Evolutionary conservation across 1,140 invertebrate genomes (phyloP).

Genomic region (Pachypsylla venusta): DNA sequence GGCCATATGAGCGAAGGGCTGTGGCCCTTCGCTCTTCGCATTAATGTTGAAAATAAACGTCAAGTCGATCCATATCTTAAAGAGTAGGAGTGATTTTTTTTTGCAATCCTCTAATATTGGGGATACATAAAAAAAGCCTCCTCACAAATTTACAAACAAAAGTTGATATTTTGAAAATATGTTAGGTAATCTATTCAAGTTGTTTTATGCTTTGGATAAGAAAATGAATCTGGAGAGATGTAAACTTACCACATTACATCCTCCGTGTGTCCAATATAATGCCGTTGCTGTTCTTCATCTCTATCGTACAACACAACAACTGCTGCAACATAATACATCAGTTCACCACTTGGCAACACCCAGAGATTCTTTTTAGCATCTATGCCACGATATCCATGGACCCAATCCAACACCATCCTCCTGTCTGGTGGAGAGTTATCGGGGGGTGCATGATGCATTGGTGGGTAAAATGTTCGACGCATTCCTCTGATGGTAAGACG

Average conservation of each 20-base stretch:
- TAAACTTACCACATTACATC: conserved; percentile 45
- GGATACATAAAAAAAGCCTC: too few relatives aligned
- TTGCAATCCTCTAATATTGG: too few relatives aligned
- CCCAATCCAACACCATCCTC: conserved; percentile 78
- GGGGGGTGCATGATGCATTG: conserved; percentile 59
- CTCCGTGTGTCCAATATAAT: conserved; percentile 87
- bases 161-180: too few relatives aligned
- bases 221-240: background rate
- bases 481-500: conserved; percentile 70
- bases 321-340: conserved; percentile 83
- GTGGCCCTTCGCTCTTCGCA: too few relatives aligned
- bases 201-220: too few relatives aligned
- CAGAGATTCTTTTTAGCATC: conserved; percentile 77
- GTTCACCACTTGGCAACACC: conserved; percentile 79
- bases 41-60: too few relatives aligned
- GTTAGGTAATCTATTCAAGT: too few relatives aligned
- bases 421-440: conserved; percentile 73
- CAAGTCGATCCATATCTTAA: too few relatives aligned
- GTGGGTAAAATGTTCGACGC: conserved; percentile 70
- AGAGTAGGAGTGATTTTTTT: too few relatives aligned
- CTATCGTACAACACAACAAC: conserved; percentile 82
- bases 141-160: too few relatives aligned
- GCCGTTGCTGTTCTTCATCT: conserved; percentile 76
- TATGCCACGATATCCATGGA: conserved; percentile 84
- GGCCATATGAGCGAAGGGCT: too few relatives aligned